Evolutionary conservation across 2,113 vertebrate genomes (phyloP), one percentile per base, ranked within the genome.

Genomic region (Cygnus buccinator): DNA sequence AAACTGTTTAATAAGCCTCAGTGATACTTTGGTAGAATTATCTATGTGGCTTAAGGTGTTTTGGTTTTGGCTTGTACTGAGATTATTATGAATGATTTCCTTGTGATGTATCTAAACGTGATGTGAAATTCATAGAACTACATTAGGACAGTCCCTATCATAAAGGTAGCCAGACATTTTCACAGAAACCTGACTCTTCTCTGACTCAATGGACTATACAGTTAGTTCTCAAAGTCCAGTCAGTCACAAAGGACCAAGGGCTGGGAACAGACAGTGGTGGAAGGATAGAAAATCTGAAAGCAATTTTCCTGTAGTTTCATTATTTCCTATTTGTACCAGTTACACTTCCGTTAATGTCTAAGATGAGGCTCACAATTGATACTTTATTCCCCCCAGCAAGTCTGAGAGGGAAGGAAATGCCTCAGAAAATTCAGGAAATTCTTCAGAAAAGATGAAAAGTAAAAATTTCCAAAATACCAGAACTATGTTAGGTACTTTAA

Each of bases 11-110:
- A 46, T 35, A 55, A 46, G 22, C 7, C 0, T 39, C 50, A 61
- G 6, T 43, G 1, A 58, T 54, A 20, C 9, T 85, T 71, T 44
- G 0, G 2, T 39, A 55, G 44, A 67, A 71, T 50, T 79, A 48
- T 11, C 3, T 37, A 1, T 44, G 7, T 43, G 31, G 13, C 43
- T 29, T 9, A 74, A n/a, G 3, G 8, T 0, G 0, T 16, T 29
- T 20, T 37, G 14, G 59, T 16, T 57, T 89, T 87, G 22, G n/a
- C 39, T 77, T 62, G 21, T 87, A 3, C 17, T 65, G 29, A 55
- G 15, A 76, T 35, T 1, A 0, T 84, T 81, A 43, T 3, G 11
- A 31, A 85, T 74, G 28, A 41, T 72, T 87, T 89, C 31, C 21
- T 8, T n/a, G 16, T 55, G 13, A 35, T 26, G 9, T 61, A 9